Evolutionary conservation across 1,140 invertebrate species (phyloP).

Genomic region (Camponotus vicinus): DNA sequence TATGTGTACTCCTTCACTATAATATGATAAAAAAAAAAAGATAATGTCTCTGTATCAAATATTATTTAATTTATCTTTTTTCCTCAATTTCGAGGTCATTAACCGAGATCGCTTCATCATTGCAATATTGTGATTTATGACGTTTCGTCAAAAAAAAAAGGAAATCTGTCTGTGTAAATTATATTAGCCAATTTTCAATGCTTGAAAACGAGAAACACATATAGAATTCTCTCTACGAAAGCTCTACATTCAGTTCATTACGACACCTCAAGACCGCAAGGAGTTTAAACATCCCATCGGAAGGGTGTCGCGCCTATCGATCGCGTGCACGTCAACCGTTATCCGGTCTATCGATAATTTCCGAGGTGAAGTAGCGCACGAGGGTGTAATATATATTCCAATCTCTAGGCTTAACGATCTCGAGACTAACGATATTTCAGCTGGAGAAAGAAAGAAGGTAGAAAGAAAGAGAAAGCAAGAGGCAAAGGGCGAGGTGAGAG

Average conservation of each 20-base stretch:
- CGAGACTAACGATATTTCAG: constrained; percentile 35
- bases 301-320: constrained; percentile 56
- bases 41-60: no score
- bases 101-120: no score
- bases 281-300: constrained; percentile 51
- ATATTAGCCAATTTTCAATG: background rate
- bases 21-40: no score
- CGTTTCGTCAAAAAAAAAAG: background rate
- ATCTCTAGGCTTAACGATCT: constrained; percentile 65
- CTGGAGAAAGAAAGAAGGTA: background rate
- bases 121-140: background rate
- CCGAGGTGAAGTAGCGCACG: constrained; percentile 43
- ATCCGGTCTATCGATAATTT: constrained; percentile 48
- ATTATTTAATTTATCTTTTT: no score
- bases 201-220: no score
- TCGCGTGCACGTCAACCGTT: constrained; percentile 27
- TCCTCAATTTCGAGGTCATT: no score
- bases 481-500: background rate
- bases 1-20: background rate
- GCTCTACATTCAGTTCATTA: background rate
- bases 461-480: background rate
- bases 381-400: constrained; percentile 58
- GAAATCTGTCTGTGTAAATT: background rate
- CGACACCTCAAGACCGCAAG: constrained; percentile 27
- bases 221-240: background rate